These are phyloP conservation scores for Colletes gigas DNA, from an alignment of 1,140 invertebrate genomes.

Conservation along the genomic window DNA sequence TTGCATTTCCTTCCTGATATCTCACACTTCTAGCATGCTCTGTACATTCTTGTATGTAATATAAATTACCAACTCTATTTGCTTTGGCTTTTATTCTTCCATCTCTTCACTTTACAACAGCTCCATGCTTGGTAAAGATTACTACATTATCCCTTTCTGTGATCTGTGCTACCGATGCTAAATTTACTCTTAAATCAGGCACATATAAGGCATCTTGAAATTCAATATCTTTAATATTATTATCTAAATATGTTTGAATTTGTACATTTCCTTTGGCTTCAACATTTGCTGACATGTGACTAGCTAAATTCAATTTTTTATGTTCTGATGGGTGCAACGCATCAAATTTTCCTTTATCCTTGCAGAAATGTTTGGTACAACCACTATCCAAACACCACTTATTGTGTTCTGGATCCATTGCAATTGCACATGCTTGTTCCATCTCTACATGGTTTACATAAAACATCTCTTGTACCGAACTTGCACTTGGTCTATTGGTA, in stretches of 20 bases:
- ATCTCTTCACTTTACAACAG: no score
- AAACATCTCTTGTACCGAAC: no score
- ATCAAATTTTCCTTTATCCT: conserved; percentile 2
- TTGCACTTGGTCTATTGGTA: background rate
- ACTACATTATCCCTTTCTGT: conserved; percentile 2
- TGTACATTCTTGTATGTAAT: background rate
- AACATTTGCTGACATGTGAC: background rate
- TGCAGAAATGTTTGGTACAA: background rate
- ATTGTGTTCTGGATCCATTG: background rate
- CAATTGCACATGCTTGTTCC: no score
- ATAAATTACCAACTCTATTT: background rate
- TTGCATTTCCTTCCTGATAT: background rate
- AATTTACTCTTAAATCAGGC: conserved; percentile 39
- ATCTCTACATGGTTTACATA: no score
- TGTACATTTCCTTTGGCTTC: conserved; percentile 25
- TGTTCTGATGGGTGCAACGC: background rate
- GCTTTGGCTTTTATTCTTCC: no score
- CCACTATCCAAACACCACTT: conserved; percentile 15
- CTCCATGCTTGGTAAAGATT: background rate
- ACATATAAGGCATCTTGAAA: conserved; percentile 41
- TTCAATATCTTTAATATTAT: conserved; percentile 9
- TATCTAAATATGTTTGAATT: background rate
- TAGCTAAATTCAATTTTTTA: conserved; percentile 17
- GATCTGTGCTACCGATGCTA: conserved; percentile 38
- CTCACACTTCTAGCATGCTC: background rate